These are phyloP conservation scores for Volucella bombylans DNA, from an alignment of 2,888 invertebrate genomes.

Conservation along the genomic window DNA sequence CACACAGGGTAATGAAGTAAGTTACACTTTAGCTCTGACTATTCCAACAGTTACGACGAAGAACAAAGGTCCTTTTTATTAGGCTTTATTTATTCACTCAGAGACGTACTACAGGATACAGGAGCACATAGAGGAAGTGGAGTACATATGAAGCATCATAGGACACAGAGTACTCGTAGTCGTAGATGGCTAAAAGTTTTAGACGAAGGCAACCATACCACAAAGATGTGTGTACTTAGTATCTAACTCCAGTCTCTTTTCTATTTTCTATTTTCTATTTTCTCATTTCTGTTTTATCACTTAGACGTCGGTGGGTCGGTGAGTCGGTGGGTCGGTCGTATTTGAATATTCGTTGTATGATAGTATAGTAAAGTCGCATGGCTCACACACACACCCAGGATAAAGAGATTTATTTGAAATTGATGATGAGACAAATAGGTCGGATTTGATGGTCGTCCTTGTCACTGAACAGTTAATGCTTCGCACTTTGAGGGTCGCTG, in stretches of 20 bases:
- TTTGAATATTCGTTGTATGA: neutral
- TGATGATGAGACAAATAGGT: slow-evolving; percentile 73
- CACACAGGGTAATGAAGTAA: slow-evolving; percentile 56
- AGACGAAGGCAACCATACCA: neutral
- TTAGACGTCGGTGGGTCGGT: no score
- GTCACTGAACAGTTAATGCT: slow-evolving; percentile 64
- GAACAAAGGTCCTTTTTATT: slow-evolving; percentile 48
- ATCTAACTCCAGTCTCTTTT: no score
- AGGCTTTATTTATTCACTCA: slow-evolving; percentile 40
- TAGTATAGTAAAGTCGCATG: neutral
- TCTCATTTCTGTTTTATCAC: no score
- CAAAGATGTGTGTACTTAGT: neutral
- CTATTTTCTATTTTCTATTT: no score
- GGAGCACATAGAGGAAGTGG: neutral
- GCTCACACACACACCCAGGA: slow-evolving; percentile 27
- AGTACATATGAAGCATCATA: no score
- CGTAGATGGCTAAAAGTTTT: neutral
- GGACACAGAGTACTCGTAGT: no score
- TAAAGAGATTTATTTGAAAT: slow-evolving; percentile 69
- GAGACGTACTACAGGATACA: neutral
- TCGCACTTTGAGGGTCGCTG: slow-evolving; percentile 66
- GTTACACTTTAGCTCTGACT: slow-evolving; percentile 55
- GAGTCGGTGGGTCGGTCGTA: neutral
- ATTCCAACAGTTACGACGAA: slow-evolving; percentile 31
- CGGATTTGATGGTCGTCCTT: slow-evolving; percentile 71